phyloP scores from a whole-genome alignment of 2,888 invertebrate species.

The Diachrysia chrysitis region DNA sequence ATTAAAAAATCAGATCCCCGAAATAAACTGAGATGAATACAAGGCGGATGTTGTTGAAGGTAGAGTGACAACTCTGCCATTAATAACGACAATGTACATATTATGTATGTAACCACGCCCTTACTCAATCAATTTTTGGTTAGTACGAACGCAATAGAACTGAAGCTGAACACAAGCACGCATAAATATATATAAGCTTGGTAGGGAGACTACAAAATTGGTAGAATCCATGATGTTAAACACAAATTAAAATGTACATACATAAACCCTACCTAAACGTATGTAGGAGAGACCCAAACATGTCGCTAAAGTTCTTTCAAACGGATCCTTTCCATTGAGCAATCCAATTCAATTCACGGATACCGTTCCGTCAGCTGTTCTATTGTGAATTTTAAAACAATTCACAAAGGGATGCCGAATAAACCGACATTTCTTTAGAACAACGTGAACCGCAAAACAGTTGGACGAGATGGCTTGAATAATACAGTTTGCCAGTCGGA shows the following conservation, averaged over 20 bases:
- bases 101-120: background rate
- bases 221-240: background rate
- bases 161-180: background rate
- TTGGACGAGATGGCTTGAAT: constrained; percentile 46
- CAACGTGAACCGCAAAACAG: constrained; percentile 41
- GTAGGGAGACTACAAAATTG: background rate
- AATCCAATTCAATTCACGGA: constrained; percentile 37
- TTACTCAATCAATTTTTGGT: background rate
- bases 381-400: constrained; percentile 51
- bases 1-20: background rate
- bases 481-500: constrained; percentile 47
- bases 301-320: constrained; percentile 16
- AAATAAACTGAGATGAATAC: background rate
- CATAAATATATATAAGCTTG: background rate
- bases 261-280: background rate
- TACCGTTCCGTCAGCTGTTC: constrained; percentile 24
- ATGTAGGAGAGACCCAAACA: constrained; percentile 9
- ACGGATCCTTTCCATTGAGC: constrained; percentile 12
- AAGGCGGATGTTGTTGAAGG: constrained; percentile 2
- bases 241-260: constrained; percentile 4
- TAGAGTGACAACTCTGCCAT: background rate
- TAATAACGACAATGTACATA: constrained; percentile 4
- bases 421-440: constrained; percentile 37
- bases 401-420: constrained; percentile 44
- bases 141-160: background rate